Evolutionary conservation across 2,113 vertebrate genomes (phyloP).

Genomic region (Engystomops pustulosus): DNA sequence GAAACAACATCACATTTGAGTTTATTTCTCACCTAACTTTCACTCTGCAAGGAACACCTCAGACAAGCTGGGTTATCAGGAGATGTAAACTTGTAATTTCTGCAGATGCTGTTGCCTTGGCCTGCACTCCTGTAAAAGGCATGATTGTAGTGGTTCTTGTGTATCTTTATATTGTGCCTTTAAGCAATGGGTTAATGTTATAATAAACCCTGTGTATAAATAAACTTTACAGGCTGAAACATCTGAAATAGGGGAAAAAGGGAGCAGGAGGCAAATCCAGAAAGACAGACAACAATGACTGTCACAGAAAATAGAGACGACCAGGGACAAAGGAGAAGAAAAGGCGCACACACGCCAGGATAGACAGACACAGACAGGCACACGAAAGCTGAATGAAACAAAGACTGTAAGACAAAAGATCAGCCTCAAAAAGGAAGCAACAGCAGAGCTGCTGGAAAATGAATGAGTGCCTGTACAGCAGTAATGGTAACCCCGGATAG

Average conservation of each 20-base stretch:
- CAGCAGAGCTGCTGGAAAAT: constrained; percentile 13
- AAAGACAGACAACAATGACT: constrained; percentile 40
- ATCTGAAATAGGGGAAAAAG: background rate
- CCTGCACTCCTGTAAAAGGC: background rate
- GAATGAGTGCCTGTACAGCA: constrained; percentile 17
- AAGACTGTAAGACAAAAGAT: constrained; percentile 36
- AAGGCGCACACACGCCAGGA: constrained; percentile 14
- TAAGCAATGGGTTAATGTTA: background rate
- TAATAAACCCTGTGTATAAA: background rate
- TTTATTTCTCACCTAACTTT: background rate
- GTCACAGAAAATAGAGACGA: constrained; percentile 38
- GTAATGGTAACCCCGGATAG: constrained; percentile 43
- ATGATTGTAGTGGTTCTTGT: background rate
- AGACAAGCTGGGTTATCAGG: background rate
- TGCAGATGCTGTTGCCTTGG: background rate
- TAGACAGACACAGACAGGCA: constrained; percentile 44
- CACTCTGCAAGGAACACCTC: background rate
- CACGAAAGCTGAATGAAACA: constrained; percentile 33
- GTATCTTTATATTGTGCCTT: background rate
- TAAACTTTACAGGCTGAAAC: background rate
- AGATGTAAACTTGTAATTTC: background rate
- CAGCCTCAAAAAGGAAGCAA: constrained; percentile 24
- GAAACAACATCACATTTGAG: background rate
- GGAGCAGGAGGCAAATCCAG: background rate
- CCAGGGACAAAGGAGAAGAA: constrained; percentile 15